A percentile compares a stretch with the other conserved stretches of the same genome.
Conservation (phyloP, 2,113 vertebrate species). For the Actenoides lindsayi region DNA sequence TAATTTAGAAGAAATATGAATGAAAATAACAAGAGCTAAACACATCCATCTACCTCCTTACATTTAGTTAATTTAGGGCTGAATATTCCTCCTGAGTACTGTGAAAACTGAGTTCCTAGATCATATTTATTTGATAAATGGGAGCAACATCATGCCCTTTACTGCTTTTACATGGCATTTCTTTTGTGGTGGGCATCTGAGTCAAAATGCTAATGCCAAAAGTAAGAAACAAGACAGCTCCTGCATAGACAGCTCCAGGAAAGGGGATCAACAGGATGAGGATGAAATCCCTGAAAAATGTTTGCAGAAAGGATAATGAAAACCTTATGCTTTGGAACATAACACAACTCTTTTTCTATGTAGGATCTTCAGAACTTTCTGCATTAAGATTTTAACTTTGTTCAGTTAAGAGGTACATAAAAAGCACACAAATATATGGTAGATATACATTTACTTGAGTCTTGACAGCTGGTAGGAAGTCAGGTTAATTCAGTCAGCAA, state of each 20-base stretch:
- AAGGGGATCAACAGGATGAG: conserved; percentile 34
- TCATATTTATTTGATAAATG: background rate
- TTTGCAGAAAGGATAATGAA: conserved; percentile 25
- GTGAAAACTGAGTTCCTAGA: background rate
- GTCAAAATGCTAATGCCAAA: background rate
- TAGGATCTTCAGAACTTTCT: background rate
- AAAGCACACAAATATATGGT: background rate
- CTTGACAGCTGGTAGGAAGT: background rate
- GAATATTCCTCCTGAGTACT: background rate
- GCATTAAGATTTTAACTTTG: background rate
- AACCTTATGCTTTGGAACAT: background rate
- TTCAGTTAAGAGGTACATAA: background rate
- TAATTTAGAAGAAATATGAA: background rate
- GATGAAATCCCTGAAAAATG: conserved; percentile 29
- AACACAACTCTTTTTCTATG: background rate
- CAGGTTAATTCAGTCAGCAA: conserved; percentile 33
- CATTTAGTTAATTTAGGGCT: background rate
- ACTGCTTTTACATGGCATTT: background rate
- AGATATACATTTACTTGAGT: background rate
- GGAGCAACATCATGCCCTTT: background rate
- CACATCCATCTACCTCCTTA: background rate
- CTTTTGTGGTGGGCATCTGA: background rate
- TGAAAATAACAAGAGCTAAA: background rate
- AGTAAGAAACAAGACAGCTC: background rate
- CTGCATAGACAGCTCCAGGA: background rate